phyloP scores from a whole-genome alignment of 2,113 vertebrate genomes.

The Nesospiza acunhae region DNA sequence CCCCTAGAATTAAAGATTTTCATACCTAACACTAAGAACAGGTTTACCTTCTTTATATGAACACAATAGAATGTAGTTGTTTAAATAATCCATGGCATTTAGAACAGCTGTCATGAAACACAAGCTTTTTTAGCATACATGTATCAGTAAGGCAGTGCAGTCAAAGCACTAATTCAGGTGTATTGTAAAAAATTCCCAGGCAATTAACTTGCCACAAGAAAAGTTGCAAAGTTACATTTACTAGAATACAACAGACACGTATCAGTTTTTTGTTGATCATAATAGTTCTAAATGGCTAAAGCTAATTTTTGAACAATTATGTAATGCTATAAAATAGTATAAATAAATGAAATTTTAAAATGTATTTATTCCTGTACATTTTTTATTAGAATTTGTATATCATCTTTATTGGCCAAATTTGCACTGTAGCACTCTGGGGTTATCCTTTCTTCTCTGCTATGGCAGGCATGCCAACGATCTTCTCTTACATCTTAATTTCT shows the following conservation, averaged over 20 bases:
- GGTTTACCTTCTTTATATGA: not conserved
- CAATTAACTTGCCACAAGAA: not conserved
- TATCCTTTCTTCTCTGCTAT: not conserved
- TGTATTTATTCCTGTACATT: not conserved
- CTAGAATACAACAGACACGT: not conserved
- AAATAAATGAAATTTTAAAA: not conserved
- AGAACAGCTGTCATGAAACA: not conserved
- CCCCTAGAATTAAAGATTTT: not conserved
- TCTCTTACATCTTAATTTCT: not conserved
- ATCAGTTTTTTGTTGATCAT: not conserved
- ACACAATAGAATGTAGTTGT: not conserved
- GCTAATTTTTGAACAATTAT: not conserved
- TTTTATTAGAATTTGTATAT: not conserved
- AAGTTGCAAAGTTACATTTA: not conserved
- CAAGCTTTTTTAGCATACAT: not conserved
- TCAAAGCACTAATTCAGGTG: not conserved
- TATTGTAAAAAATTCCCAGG: not conserved
- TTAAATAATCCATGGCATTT: not conserved
- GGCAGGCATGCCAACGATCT: not conserved
- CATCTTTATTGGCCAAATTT: not conserved
- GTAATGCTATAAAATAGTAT: not conserved
- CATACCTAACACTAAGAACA: not conserved
- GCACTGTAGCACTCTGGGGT: not conserved
- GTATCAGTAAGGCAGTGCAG: not conserved
- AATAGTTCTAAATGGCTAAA: not conserved